Base-by-base conservation (phyloP, 2,888 invertebrate species). In the Melanchra persicariae region DNA sequence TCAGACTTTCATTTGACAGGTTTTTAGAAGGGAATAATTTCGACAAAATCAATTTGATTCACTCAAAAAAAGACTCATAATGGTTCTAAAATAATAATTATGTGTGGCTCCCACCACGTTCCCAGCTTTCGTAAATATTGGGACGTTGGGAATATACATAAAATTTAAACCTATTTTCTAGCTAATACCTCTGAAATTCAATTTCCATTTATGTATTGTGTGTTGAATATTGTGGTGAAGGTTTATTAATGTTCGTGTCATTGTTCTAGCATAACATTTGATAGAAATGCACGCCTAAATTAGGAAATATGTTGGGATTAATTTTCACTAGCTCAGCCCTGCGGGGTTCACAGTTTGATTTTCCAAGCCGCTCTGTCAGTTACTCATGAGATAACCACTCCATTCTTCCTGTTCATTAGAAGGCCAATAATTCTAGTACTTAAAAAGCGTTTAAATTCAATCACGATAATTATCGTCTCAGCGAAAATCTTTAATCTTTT, bases 141-240 rank as follows among this genome's bases (percentile, higher is more conserved):
- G 2, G 5, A 40, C 10, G 22, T 63, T 19, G 49, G 26, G 8
- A 64, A 40, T 40, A 51, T 51, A 9, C 24, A 34, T 55, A 26
- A 26, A 68, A 37, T 57, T 4, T 47, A 30, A 30, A 24, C 3
- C 22, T 24, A 49, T 43, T 43, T 69, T 49, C 69, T 30, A 49
- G 24, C 64, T 43, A 52, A 43, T 64, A 43, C 15, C 55, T 26
- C 19, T 34, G 19, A 70, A 70, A 70, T 70, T 51, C 4, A 70
- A 59, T 59, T 51, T 12, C 15, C 51, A 58, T 60, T 40, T 19
- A 70, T 51, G 43, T 70, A 34, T 70, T 70, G 40, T 70, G 59
- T 34, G 40, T 15, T 70, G 43, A 8, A 52, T 12, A 70, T 60
- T 70, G 43, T 45, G 60, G 34, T 70, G 43, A 43, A 34, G 0